These are phyloP conservation scores for Magallana ariakensis DNA, from an alignment of 1,140 invertebrate species.

Conservation along the genomic window DNA sequence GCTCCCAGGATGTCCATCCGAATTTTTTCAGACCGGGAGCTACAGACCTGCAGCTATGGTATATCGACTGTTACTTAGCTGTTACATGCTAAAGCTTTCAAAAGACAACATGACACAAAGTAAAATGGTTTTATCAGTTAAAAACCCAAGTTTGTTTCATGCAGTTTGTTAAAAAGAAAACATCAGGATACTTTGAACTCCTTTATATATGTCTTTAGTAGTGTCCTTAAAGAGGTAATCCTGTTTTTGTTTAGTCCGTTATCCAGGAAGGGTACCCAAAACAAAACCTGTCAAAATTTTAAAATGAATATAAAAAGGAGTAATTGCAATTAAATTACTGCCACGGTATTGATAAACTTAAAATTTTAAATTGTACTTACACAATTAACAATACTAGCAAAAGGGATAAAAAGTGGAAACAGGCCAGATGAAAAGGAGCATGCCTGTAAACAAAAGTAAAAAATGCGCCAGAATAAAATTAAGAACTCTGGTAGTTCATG, in stretches of 20 bases:
- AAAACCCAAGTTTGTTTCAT: too few relatives aligned
- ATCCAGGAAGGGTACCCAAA: conserved; percentile 65
- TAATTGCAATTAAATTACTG: too few relatives aligned
- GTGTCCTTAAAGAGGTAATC: not conserved
- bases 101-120: too few relatives aligned
- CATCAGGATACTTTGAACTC: not conserved
- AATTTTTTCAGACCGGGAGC: too few relatives aligned
- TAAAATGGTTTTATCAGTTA: too few relatives aligned
- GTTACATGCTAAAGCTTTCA: too few relatives aligned
- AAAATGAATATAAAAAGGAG: not conserved
- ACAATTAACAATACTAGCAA: conserved; percentile 65
- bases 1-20: too few relatives aligned
- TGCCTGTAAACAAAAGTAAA: conserved; percentile 57
- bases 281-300: conserved; percentile 55
- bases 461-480: not conserved
- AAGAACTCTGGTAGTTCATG: not conserved
- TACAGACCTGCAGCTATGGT: too few relatives aligned
- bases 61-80: too few relatives aligned
- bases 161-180: too few relatives aligned
- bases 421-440: conserved; percentile 68
- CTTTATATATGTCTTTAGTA: conserved; percentile 1
- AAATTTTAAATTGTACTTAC: conserved; percentile 53
- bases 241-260: conserved; percentile 61
- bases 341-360: too few relatives aligned
- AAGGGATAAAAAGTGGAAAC: conserved; percentile 65